phyloP scores from a whole-genome alignment of 2,888 invertebrate species.

The Pteria penguin region DNA sequence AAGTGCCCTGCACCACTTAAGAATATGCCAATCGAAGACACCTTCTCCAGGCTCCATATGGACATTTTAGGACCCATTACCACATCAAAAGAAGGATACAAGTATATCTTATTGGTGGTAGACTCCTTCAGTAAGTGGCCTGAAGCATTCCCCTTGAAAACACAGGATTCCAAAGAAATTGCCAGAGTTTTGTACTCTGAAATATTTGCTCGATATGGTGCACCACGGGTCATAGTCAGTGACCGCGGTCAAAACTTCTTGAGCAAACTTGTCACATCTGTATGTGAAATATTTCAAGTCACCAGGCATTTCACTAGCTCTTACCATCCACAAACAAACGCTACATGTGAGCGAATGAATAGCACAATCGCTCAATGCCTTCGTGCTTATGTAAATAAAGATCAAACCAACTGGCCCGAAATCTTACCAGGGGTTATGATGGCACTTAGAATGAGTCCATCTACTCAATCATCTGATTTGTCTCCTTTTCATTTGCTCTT shows the following conservation, averaged over 20 bases:
- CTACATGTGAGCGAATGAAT: too few species aligned
- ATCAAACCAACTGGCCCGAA: constrained; percentile 19
- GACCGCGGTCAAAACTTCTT: too few species aligned
- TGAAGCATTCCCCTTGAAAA: constrained; percentile 45
- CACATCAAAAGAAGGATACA: too few species aligned
- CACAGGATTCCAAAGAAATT: constrained; percentile 31
- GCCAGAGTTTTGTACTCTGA: constrained; percentile 39
- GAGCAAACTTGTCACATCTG: background rate
- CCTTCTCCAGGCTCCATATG: too few species aligned
- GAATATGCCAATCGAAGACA: constrained; percentile 11
- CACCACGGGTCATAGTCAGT: too few species aligned
- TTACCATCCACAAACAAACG: too few species aligned
- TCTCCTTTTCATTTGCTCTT: constrained; percentile 18
- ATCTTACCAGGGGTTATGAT: too few species aligned
- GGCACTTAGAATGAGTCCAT: too few species aligned
- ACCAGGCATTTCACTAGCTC: too few species aligned
- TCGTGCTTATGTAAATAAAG: constrained; percentile 1
- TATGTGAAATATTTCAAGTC: constrained; percentile 26
- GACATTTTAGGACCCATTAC: too few species aligned
- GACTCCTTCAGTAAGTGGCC: constrained; percentile 42
- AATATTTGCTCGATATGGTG: too few species aligned
- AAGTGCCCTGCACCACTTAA: background rate
- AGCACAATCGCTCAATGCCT: constrained; percentile 13
- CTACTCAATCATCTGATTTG: constrained; percentile 16
- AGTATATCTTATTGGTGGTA: constrained; percentile 46